Conservation (phyloP, 2,888 invertebrate species). For the Scaptomyza reducta region DNA sequence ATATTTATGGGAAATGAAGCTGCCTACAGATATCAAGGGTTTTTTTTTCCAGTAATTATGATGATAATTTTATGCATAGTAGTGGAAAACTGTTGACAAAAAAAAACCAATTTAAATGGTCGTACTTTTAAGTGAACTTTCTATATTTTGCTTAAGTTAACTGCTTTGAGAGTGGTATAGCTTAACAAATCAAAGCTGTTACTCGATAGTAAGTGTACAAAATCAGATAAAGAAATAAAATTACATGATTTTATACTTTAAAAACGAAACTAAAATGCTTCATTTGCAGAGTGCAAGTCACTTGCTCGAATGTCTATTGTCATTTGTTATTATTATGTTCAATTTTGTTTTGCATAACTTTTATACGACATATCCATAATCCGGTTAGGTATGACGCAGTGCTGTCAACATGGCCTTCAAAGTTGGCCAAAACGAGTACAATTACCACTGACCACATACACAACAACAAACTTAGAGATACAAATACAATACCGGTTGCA, state of each 20-base stretch:
- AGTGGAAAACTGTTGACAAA: too few relatives aligned
- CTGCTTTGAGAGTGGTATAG: background rate
- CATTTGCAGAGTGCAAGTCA: slow-evolving; percentile 1
- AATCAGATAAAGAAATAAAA: background rate
- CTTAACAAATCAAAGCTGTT: background rate
- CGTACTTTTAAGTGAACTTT: too few relatives aligned
- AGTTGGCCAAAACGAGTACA: slow-evolving; percentile 41
- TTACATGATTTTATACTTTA: background rate
- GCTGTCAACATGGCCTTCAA: slow-evolving; percentile 47
- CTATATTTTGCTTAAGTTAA: too few relatives aligned
- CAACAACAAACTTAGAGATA: too few relatives aligned
- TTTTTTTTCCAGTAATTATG: background rate
- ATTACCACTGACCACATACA: slow-evolving; percentile 37
- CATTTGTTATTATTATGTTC: slow-evolving; percentile 1
- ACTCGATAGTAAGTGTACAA: background rate
- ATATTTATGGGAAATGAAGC: slow-evolving; percentile 3
- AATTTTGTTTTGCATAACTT: slow-evolving; percentile 48
- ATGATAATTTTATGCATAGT: background rate
- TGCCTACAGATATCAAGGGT: background rate
- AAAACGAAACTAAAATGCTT: background rate
- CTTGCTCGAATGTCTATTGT: slow-evolving; percentile 11
- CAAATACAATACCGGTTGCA: slow-evolving; percentile 28
- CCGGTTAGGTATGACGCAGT: slow-evolving; percentile 41
- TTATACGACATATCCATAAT: slow-evolving; percentile 29
- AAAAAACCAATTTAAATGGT: too few relatives aligned